Evolutionary conservation across 2,888 invertebrate genomes (phyloP), one percentile per base, ranked within the genome.

Genomic region (Calliphora vomitoria): DNA sequence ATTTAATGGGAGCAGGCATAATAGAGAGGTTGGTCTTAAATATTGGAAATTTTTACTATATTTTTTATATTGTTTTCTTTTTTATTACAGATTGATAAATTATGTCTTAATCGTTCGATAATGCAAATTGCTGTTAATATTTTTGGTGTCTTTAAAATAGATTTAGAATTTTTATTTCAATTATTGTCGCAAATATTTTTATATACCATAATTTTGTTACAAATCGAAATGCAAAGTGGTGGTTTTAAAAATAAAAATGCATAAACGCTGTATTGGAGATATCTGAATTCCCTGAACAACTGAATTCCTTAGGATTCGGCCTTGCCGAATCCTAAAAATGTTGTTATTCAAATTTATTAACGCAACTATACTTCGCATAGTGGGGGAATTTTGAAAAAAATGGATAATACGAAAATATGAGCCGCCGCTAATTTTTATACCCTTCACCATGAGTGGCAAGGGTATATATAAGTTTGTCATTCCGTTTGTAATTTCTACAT

Each of bases 151-250:
- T 60, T 80, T 60, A 13, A 60, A 13, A 69, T 62, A 8, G 69
- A 80, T 44, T n/a, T 71, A n/a, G 35, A n/a, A 3, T 58, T 68
- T 35, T 35, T 80, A 47, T 80, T 80, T 69, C 44, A 47, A 8
- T 60, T 80, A 47, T 18, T 69, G 5, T 18, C 69, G 0, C 60
- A 80, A 47, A 80, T 60, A 3, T 69, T 80, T 47, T 25, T 69
- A 20, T 69, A 80, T 62, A 35, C 35, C 15, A 20, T 62, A 0
- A 60, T 80, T 20, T 80, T 80, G n/a, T 18, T 69, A n/a, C 79
- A 80, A 80, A 18, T 15, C 0, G 47, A 50, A 13, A 55, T 38
- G 8, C 38, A 55, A 55, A 25, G 8, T 8, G n/a, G n/a, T n/a
- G 8, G n/a, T 38, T 38, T 8, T 8, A 15, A 15, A 69, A 13